Conservation (phyloP, 2,888 invertebrate genomes). For the Ichneumoninae sp. region DNA sequence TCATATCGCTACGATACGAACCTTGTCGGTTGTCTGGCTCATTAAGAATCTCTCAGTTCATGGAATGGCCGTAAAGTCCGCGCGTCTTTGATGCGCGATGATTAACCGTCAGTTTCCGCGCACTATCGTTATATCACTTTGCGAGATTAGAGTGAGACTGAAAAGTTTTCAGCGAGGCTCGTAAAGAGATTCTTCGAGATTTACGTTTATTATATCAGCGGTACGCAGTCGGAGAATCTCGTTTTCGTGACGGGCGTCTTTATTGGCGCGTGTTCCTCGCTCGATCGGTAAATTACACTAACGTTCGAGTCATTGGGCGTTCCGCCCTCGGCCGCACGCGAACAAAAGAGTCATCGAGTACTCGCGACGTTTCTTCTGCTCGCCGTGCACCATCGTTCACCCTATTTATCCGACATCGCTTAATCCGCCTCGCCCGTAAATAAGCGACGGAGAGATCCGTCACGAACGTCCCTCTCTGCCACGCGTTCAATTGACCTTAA, state of each 20-base stretch:
- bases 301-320: constrained; percentile 34
- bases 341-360: constrained; percentile 29
- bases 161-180: not conserved
- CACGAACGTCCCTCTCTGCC: constrained; percentile 24
- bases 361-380: constrained; percentile 41
- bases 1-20: not conserved
- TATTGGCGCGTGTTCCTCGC: constrained; percentile 24
- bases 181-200: not conserved
- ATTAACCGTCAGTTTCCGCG: not conserved
- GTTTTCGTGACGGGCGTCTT: not conserved
- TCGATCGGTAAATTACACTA: constrained; percentile 33
- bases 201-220: not conserved
- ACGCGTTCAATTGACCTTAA: constrained; percentile 70
- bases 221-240: constrained; percentile 14
- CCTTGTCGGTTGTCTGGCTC: not conserved
- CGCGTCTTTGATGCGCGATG: not conserved
- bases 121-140: not conserved
- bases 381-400: constrained; percentile 41
- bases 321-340: constrained; percentile 30
- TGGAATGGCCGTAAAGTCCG: not conserved
- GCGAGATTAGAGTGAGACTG: not conserved
- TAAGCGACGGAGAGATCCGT: constrained; percentile 61
- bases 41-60: not conserved
- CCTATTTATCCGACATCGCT: constrained; percentile 72
- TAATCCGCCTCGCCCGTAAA: constrained; percentile 65